Evolutionary conservation across 2,113 vertebrate genomes (phyloP), one percentile per base, ranked within the genome.

Genomic region (Leuciscus idus): DNA sequence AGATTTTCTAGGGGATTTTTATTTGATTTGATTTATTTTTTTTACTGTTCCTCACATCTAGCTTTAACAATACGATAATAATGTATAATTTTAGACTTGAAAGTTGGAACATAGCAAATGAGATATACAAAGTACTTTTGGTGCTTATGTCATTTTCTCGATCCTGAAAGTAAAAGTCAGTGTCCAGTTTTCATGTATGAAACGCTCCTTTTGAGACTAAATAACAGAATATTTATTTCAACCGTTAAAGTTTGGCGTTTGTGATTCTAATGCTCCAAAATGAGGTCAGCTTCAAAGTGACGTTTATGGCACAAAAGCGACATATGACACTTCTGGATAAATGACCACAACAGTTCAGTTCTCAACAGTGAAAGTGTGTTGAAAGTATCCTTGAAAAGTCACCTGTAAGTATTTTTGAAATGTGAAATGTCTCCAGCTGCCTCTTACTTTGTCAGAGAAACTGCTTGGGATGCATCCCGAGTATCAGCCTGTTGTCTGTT

Each of bases 401-500:
- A 50, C 11, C 11, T 57, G 30, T 64, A 61, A 59, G 46, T 57
- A 43, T 74, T 86, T 81, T 30, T 61, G 85, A 46, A 72, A 70
- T 74, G 66, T 59, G 66, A 46, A 55, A 52, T 17, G 83, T 90
- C 75, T 86, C 76, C 88, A 61, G 52, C 88, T 91, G 88, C 89
- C 89, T 80, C 87, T 50, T 48, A 68, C 66, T 78, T 43, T 91
- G 89, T 93, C 90, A 90, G 84, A 52, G 43, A 90, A 89, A 90
- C 90, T 91, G 90, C 55, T 90, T 82, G 26, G 86, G 86, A 92
- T 90, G 87, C 88, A 86, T 80, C 70, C 59, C 87, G 90, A 66
- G 66, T 84, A 81, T 89, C 88, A 92, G 89, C 91, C 89, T 88
- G 89, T 91, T 92, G 91, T 92, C 92, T 90, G 68, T 79, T 57